Evolutionary conservation across 2,113 vertebrate genomes (phyloP), one percentile per base, ranked within the genome.

Genomic region (Bambusicola thoracicus): DNA sequence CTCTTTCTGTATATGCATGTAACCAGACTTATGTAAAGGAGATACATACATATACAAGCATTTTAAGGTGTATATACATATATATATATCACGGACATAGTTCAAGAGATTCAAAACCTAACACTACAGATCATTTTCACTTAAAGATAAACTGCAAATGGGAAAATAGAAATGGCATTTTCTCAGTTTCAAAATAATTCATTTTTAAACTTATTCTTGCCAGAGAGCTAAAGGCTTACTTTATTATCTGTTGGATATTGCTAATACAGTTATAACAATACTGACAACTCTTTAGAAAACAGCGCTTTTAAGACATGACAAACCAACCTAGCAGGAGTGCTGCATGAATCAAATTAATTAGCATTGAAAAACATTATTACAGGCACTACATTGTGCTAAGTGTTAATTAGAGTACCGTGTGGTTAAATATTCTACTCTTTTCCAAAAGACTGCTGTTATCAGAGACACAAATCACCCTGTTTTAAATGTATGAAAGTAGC

Each of bases 321-420:
- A 95, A 89, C 41, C 91, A 94, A 79, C 70, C 79, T 87, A 75
- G 89, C 48, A 58, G 61, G 68, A 92, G 30, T 29, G n/a, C 48
- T 91, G 68, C 65, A 81, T 75, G 67, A 96, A 96, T 95, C 86
- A 92, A 92, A 91, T 69, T 86, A 92, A 72, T 87, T 90, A 86
- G 76, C 62, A 73, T 34, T 0, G 2, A 58, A 89, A 95, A 92
- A 65, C 80, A 65, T 40, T 66, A 90, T 92, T 94, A 86, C 62
- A 95, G 93, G 81, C 81, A 94, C 83, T 82, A 81, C 27, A 82
- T 78, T 85, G 82, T 77, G 80, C 61, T 90, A 84, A 79, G 55
- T 63, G 77, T 88, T 96, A 94, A 95, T 92, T 88, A 92, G 51
- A 72, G 36, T 61, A 91, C 48, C 40, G 27, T 87, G 82, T 8